Conservation (phyloP, 2,797 vertebrate genomes). For the Melanotaenia pygmaea region DNA sequence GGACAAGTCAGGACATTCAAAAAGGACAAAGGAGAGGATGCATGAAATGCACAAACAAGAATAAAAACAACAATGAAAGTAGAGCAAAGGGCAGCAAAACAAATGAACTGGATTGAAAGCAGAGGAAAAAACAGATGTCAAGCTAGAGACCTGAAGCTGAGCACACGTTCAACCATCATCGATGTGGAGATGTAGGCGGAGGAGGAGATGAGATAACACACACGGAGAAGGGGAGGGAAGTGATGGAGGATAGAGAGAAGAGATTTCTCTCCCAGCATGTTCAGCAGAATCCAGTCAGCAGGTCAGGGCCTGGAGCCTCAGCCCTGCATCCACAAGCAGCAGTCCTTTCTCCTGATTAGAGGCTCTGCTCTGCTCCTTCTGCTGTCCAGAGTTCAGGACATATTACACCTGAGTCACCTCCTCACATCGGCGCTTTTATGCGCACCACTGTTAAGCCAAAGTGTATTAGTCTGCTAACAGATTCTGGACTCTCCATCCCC, state of each 20-base stretch:
- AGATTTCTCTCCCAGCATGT: constrained; percentile 43
- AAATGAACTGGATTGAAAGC: background rate
- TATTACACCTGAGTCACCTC: constrained; percentile 57
- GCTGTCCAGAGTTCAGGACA: constrained; percentile 60
- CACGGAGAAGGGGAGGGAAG: background rate
- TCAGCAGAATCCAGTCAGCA: constrained; percentile 65
- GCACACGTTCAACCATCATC: background rate
- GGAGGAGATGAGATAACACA: background rate
- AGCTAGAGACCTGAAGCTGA: constrained; percentile 10
- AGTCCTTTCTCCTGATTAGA: constrained; percentile 59
- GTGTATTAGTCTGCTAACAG: constrained; percentile 65
- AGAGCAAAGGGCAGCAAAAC: background rate
- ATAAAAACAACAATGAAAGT: background rate
- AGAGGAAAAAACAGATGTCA: background rate
- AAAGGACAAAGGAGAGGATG: background rate
- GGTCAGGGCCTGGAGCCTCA: constrained; percentile 46
- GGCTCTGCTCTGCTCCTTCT: constrained; percentile 61
- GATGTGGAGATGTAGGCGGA: constrained; percentile 9
- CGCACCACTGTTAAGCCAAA: constrained; percentile 62
- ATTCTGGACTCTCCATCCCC: constrained; percentile 23
- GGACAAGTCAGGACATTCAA: background rate
- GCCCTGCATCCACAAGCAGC: constrained; percentile 25
- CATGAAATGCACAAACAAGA: background rate
- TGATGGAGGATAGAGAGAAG: background rate
- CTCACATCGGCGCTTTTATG: constrained; percentile 52